These are phyloP conservation scores for Steatocranus sp. DNA, from an alignment of 2,797 vertebrate species.

Conservation along the genomic window DNA sequence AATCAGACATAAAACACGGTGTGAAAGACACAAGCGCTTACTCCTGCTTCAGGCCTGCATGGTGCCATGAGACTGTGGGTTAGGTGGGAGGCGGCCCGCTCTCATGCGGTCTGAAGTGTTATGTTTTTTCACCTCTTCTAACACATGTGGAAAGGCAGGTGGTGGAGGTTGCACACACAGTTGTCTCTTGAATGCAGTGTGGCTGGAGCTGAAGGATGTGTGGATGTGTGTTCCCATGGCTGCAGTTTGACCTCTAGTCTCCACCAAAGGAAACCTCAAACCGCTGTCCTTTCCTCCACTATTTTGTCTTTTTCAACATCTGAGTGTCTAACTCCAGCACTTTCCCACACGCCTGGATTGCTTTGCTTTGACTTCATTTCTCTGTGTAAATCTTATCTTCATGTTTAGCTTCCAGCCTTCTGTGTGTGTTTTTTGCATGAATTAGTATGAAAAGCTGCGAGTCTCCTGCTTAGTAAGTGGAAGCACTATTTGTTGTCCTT, in stretches of 20 bases:
- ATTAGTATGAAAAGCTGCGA: not conserved
- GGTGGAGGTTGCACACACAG: not conserved
- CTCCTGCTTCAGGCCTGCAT: not conserved
- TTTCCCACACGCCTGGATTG: not conserved
- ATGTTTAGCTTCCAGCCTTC: not conserved
- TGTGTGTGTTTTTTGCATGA: not conserved
- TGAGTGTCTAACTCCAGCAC: not conserved
- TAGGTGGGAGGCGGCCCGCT: not conserved
- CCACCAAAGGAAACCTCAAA: conserved; percentile 37
- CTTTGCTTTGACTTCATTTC: not conserved
- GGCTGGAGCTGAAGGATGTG: not conserved
- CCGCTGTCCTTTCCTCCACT: conserved; percentile 1
- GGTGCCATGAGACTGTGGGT: not conserved
- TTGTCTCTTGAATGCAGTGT: not conserved
- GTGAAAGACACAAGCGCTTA: not conserved
- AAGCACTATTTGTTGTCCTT: not conserved
- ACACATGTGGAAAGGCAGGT: not conserved
- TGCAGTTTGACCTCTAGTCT: conserved; percentile 22
- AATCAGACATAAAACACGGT: not conserved
- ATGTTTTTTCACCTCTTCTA: not conserved
- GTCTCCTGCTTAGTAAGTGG: not conserved
- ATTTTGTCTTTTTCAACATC: not conserved
- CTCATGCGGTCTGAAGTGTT: conserved; percentile 9
- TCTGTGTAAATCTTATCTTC: not conserved
- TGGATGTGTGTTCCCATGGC: conserved; percentile 2